These are phyloP conservation scores for Apteryx mantelli DNA, from an alignment of 2,113 vertebrate genomes.

Conservation along the genomic window DNA sequence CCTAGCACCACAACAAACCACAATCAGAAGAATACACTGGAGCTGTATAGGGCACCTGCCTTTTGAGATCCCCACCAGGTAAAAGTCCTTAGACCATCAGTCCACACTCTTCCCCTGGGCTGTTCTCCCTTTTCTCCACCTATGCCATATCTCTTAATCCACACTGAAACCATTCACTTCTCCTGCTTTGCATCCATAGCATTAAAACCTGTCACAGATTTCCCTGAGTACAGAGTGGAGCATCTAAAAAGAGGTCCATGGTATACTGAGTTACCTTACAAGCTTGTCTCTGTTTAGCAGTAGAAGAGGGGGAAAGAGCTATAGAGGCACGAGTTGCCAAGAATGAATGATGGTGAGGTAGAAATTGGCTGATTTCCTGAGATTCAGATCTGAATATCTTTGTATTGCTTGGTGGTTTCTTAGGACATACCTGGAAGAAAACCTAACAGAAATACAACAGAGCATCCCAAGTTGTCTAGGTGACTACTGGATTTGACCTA, in stretches of 20 bases:
- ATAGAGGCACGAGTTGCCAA: background rate
- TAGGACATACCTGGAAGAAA: background rate
- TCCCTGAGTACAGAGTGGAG: background rate
- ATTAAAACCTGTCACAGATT: background rate
- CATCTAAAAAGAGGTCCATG: background rate
- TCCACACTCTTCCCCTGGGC: rapidly evolving
- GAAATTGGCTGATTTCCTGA: background rate
- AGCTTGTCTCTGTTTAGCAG: background rate
- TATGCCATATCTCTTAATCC: background rate
- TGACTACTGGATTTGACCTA: background rate
- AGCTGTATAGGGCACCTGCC: background rate
- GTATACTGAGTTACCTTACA: background rate
- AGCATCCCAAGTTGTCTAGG: background rate
- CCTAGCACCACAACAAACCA: background rate
- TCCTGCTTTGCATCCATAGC: background rate
- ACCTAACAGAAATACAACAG: background rate
- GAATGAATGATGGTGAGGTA: background rate
- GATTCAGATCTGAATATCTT: background rate
- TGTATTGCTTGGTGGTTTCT: background rate
- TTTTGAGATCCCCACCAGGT: background rate
- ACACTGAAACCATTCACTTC: background rate
- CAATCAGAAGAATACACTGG: background rate
- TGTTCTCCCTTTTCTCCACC: background rate
- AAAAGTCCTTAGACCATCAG: rapidly evolving
- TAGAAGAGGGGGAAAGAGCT: rapidly evolving